phyloP scores from a whole-genome alignment of 2,113 vertebrate species.

The Columba janthina region DNA sequence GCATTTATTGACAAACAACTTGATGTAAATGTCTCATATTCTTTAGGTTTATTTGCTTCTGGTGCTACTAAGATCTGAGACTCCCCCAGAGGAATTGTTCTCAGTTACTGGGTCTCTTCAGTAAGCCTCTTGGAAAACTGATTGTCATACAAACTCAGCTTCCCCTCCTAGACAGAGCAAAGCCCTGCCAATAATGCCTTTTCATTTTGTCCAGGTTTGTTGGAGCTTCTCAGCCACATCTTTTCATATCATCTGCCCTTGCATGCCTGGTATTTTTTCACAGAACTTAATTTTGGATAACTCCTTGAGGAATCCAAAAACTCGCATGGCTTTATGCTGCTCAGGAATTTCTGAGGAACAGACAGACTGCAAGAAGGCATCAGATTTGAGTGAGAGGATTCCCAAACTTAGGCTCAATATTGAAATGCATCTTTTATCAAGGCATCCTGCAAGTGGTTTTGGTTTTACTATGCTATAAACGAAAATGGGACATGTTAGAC shows the following conservation, averaged over 20 bases:
- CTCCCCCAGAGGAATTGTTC: not conserved
- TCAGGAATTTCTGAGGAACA: not conserved
- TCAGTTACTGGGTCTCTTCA: not conserved
- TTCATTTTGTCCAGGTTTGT: not conserved
- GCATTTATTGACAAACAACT: slow-evolving; percentile 30
- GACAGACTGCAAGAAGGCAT: not conserved
- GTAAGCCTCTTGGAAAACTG: not conserved
- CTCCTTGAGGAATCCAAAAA: not conserved
- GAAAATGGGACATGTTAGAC: not conserved
- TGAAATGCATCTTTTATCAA: not conserved
- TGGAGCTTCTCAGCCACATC: not conserved
- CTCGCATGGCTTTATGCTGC: not conserved
- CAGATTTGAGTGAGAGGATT: not conserved
- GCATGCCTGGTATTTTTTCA: not conserved
- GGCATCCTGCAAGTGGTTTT: not conserved
- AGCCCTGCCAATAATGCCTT: not conserved
- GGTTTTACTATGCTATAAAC: not conserved
- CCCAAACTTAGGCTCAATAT: not conserved
- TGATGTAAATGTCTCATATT: slow-evolving; percentile 35
- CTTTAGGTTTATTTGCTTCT: slow-evolving; percentile 10
- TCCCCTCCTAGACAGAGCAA: not conserved
- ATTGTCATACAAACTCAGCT: not conserved
- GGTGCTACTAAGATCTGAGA: not conserved
- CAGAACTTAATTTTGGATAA: not conserved
- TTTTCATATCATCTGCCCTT: not conserved